Percentiles rank a stretch among this genome's conserved stretches.
These are phyloP conservation scores for Drosophila prosaltans DNA, from an alignment of 1,140 invertebrate species.

Conservation along the genomic window DNA sequence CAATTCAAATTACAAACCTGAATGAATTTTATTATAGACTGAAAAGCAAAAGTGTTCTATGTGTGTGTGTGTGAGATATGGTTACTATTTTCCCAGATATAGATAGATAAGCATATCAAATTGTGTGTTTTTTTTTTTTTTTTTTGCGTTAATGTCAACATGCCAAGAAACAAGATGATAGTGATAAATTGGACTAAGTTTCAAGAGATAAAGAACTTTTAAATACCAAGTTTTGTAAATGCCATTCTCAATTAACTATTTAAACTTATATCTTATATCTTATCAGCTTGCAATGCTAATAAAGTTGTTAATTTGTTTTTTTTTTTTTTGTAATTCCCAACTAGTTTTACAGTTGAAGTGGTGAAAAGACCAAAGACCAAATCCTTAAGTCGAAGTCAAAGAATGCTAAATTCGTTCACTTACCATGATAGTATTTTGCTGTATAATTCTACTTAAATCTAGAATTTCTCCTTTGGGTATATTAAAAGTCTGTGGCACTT, in stretches of 20 bases:
- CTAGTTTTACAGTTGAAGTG: too few species aligned
- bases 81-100: constrained; percentile 18
- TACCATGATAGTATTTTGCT: too few species aligned
- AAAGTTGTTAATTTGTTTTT: too few species aligned
- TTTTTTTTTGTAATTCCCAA: too few species aligned
- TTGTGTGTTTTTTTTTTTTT: constrained; percentile 5
- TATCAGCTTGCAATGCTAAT: too few species aligned
- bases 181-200: constrained; percentile 9
- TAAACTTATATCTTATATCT: not conserved
- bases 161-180: not conserved
- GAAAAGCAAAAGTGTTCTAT: constrained; percentile 33
- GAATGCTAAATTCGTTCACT: too few species aligned
- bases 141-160: constrained; percentile 46
- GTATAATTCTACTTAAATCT: too few species aligned
- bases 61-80: constrained; percentile 15
- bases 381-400: too few species aligned
- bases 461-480: not conserved
- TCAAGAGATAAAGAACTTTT: not conserved
- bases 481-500: not conserved
- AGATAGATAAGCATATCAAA: constrained; percentile 51
- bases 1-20: constrained; percentile 63
- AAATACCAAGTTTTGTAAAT: not conserved
- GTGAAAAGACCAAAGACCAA: too few species aligned
- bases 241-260: not conserved
- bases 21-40: constrained; percentile 36